Evolutionary conservation across 2,113 vertebrate genomes (phyloP).

Genomic region (Anguilla rostrata): DNA sequence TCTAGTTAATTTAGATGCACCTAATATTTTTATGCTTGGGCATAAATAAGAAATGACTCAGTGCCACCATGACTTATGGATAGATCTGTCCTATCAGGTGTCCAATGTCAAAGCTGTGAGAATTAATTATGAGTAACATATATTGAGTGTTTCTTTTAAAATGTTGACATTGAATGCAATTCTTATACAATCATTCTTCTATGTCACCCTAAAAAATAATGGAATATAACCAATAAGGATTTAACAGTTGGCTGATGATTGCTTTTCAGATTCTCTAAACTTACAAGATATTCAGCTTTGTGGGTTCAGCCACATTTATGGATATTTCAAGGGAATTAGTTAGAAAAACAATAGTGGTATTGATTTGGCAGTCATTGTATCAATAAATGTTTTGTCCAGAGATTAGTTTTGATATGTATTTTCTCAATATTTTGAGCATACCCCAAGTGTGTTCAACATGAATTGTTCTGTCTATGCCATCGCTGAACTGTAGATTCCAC

Average conservation of each 20-base stretch:
- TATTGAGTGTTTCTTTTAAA: slow-evolving; percentile 5
- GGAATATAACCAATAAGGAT: not conserved
- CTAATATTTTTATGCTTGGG: not conserved
- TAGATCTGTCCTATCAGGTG: not conserved
- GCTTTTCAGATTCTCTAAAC: not conserved
- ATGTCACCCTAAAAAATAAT: not conserved
- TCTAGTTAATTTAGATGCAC: not conserved
- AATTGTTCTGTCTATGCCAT: not conserved
- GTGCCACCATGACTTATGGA: not conserved
- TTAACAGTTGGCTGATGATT: not conserved
- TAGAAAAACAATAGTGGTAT: too few relatives aligned
- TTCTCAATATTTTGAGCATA: too few relatives aligned
- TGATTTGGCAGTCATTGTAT: too few relatives aligned
- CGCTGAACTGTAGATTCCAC: not conserved
- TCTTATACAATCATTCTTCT: not conserved
- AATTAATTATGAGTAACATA: not conserved
- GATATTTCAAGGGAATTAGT: too few relatives aligned
- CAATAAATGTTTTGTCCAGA: too few relatives aligned
- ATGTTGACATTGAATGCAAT: not conserved
- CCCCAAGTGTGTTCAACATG: not conserved
- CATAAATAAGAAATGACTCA: not conserved
- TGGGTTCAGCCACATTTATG: too few relatives aligned
- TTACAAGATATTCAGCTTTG: too few relatives aligned
- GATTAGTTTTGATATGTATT: too few relatives aligned
- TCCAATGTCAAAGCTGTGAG: not conserved